These are phyloP conservation scores for Zygothrica quintamaculata DNA, from an alignment of 2,888 invertebrate species.

Conservation along the genomic window DNA sequence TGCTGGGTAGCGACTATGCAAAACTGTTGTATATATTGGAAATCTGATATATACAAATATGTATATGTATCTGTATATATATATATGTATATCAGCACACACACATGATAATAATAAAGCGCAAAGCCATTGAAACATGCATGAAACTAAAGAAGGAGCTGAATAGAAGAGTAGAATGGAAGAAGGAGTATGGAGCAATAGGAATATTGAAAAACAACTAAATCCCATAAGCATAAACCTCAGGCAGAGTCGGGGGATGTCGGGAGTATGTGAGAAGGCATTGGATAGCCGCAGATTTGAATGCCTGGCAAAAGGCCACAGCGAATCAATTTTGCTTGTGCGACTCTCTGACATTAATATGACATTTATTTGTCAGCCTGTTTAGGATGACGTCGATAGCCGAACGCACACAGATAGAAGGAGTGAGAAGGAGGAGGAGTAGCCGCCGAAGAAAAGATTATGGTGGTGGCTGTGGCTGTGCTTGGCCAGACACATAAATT, in stretches of 20 bases:
- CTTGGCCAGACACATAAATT: constrained; percentile 73
- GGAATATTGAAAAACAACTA: constrained; percentile 45
- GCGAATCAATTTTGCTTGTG: constrained; percentile 74
- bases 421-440: neutral
- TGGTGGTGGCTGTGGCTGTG: neutral
- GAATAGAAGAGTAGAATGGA: neutral
- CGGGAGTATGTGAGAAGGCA: neutral
- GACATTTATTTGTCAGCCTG: constrained; percentile 77
- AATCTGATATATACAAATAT: constrained; percentile 5
- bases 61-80: no score
- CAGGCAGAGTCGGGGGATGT: neutral
- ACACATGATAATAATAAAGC: constrained; percentile 50
- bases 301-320: constrained; percentile 35
- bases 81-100: no score
- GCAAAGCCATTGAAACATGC: constrained; percentile 53
- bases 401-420: constrained; percentile 4
- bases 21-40: neutral
- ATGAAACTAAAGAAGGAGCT: constrained; percentile 47
- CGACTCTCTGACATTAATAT: constrained; percentile 71
- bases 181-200: constrained; percentile 23
- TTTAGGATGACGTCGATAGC: constrained; percentile 57
- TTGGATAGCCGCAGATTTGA: constrained; percentile 44
- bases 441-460: constrained; percentile 12
- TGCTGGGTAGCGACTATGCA: constrained; percentile 13
- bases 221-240: constrained; percentile 20